Conservation (phyloP, 2,797 vertebrate genomes). For the Chaetophractus vellerosus region DNA sequence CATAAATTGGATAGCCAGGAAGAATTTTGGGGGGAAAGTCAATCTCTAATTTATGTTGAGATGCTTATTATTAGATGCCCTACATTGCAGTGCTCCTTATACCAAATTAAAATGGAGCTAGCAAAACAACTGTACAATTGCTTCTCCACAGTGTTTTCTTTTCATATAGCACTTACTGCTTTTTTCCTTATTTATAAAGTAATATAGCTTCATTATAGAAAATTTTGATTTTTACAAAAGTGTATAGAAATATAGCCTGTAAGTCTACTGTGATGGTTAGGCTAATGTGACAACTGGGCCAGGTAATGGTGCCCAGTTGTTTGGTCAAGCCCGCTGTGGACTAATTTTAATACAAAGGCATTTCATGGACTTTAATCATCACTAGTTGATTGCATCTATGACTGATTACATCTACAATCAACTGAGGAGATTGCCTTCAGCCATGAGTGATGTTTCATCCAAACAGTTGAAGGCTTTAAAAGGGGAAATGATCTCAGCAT, state of each 20-base stretch:
- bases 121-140: background rate
- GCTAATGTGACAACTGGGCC: too few species aligned
- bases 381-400: too few species aligned
- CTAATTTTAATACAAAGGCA: too few species aligned
- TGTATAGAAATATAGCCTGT: background rate
- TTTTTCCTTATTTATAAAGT: constrained; percentile 55
- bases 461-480: too few species aligned
- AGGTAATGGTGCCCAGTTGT: too few species aligned
- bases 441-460: too few species aligned
- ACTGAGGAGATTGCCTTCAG: too few species aligned
- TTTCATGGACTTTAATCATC: too few species aligned
- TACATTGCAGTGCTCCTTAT: background rate
- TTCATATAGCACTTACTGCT: background rate
- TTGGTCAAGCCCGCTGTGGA: too few species aligned
- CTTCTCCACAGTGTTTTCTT: constrained; percentile 3
- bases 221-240: constrained; percentile 37
- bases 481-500: too few species aligned
- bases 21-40: constrained; percentile 21
- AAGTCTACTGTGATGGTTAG: background rate
- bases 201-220: constrained; percentile 25
- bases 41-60: constrained; percentile 67
- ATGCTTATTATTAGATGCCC: constrained; percentile 52
- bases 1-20: constrained; percentile 25
- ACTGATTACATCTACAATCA: too few species aligned
- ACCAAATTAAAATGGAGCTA: constrained; percentile 63